Evolutionary conservation across 2,797 vertebrate genomes (phyloP).

Genomic region (Zalophus californianus): DNA sequence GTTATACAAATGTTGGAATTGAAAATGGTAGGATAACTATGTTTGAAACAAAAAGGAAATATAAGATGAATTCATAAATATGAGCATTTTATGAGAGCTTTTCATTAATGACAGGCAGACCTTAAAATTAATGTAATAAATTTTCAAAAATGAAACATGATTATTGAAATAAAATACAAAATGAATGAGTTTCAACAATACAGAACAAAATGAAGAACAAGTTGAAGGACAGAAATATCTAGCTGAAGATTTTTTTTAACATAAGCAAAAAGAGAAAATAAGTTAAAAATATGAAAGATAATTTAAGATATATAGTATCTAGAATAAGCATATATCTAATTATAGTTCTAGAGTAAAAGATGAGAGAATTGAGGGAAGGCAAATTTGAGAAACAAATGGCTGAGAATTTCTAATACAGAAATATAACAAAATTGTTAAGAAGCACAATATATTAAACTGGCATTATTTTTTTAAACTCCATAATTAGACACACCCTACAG

Average conservation of each 20-base stretch:
- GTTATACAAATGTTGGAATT: neutral
- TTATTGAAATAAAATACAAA: neutral
- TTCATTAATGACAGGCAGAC: neutral
- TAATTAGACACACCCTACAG: neutral
- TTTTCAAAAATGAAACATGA: neutral
- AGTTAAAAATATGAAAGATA: neutral
- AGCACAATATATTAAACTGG: neutral
- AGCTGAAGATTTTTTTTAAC: neutral
- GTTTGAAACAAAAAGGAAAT: neutral
- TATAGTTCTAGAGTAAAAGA: neutral
- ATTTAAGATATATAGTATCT: neutral
- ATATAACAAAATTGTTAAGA: neutral
- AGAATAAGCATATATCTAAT: neutral
- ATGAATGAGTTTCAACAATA: neutral
- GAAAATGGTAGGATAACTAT: neutral
- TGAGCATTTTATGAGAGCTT: neutral
- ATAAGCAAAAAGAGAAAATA: neutral
- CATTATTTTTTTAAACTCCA: neutral
- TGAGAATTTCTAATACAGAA: neutral
- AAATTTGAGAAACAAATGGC: neutral
- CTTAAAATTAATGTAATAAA: neutral
- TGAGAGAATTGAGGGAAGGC: neutral
- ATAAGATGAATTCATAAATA: neutral
- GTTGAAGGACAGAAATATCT: neutral
- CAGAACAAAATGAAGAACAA: neutral